Conservation (phyloP, 1,140 invertebrate genomes). For the Chironomus striatipennis region DNA sequence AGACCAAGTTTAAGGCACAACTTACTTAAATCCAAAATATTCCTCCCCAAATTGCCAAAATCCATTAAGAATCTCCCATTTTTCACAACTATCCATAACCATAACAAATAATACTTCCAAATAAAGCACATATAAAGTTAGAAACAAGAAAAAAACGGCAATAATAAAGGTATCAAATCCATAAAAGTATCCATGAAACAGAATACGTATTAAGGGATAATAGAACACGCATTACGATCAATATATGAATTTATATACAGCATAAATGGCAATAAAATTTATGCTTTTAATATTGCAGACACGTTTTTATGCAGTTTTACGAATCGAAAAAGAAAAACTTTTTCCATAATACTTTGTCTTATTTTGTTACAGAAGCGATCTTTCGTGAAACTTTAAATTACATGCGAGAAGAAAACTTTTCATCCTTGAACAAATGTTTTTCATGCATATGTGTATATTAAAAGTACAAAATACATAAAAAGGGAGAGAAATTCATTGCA, state of each 20-base stretch:
- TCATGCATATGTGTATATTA: no score
- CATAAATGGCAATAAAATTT: background rate
- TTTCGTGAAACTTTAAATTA: background rate
- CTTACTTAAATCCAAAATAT: no score
- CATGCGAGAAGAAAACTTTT: conserved; percentile 1
- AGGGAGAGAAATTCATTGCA: background rate
- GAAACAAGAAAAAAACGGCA: background rate
- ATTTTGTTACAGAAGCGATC: conserved; percentile 28
- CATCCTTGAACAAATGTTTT: background rate
- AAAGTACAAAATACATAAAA: no score
- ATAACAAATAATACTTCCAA: no score
- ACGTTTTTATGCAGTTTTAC: conserved; percentile 19
- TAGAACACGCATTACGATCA: conserved; percentile 10
- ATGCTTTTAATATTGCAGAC: conserved; percentile 17
- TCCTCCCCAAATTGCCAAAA: no score
- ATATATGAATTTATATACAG: background rate
- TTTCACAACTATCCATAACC: no score
- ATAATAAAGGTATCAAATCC: background rate
- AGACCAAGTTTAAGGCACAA: no score
- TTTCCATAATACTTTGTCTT: background rate
- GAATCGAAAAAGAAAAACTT: background rate
- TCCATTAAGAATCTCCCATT: no score
- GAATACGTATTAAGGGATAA: background rate
- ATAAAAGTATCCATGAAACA: background rate
- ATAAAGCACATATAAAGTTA: background rate